Base-by-base conservation (phyloP, 2,113 vertebrate genomes). In the Dasyurus viverrinus region DNA sequence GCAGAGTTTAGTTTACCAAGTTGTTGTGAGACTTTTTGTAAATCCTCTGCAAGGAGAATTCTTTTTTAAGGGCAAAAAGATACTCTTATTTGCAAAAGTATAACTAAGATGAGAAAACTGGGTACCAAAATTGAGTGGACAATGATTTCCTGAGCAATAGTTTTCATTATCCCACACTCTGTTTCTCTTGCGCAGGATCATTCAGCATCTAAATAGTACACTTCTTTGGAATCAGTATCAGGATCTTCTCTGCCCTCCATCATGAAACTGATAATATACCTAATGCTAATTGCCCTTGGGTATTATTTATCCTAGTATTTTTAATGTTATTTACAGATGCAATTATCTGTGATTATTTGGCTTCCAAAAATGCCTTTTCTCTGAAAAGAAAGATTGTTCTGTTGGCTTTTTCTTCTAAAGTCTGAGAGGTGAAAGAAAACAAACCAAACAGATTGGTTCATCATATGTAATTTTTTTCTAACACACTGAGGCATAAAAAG, bases 381-480 rank as follows among this genome's bases (percentile, higher is more conserved):
- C 48, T 94, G 25, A 89, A 96, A 93, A 54, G 10, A 90, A 95
- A 55, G 24, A 26, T 0, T 24, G 30, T 92, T 91, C n/a, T 90
- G 91, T 89, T 26, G 47, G 8, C 19, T 95, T 93, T 92, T 52
- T 90, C 93, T 48, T 60, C 50, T 91, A 96, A 94, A 54, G 11
- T 90, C 1, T 54, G 60, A 53, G 9, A 25, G 95, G 52, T 94
- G 8, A 57, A 95, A 94, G 5, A 92, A 91, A 93, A 0, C 7
- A 25, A 27, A 55, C 26, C 48, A 89, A 42, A 46, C 0, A 30
- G 46, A 53, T 24, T 53, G n/a, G 93, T 84, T 25, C 11, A 42
- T 46, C 68, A 89, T 3, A 22, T 57, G 52, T 76, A 47, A 57
- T 94, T 22, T 54, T 90, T 50, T 93, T 92, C 91, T 52, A 90